Conservation (phyloP, 30 jellyfish, hydroid and myxozoan genomes). For the Pseudorhiza aurosa region DNA sequence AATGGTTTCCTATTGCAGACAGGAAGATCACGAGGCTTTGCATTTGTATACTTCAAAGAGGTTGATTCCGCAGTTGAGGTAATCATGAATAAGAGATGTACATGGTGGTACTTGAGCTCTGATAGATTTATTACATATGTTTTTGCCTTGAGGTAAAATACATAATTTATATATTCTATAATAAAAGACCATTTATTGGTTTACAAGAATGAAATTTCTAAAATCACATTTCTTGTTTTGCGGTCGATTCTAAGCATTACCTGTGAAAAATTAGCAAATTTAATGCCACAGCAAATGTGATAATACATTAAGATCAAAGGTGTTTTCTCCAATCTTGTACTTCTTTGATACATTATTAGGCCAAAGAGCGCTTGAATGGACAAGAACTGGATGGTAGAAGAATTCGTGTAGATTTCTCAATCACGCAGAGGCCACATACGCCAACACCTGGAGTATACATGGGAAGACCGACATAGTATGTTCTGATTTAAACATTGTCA, state of each 20-base stretch:
- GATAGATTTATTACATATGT: too few relatives aligned
- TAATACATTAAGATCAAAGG: background rate
- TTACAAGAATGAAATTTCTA: too few relatives aligned
- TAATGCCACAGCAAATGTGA: background rate
- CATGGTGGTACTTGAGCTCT: too few relatives aligned
- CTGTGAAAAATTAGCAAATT: background rate
- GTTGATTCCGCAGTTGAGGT: constrained; percentile 93
- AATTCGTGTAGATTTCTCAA: constrained; percentile 98
- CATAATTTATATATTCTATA: too few relatives aligned
- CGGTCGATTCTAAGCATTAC: background rate
- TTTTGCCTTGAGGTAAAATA: too few relatives aligned
- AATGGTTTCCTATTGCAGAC: constrained; percentile 67
- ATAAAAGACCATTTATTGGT: too few relatives aligned
- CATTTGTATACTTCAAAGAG: constrained; percentile 88
- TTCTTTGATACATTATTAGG: too few relatives aligned
- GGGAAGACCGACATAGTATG: constrained; percentile 99
- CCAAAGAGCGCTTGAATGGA: constrained; percentile 96
- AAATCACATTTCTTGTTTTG: too few relatives aligned
- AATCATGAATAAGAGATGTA: too few relatives aligned
- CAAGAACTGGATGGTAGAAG: constrained; percentile 99
- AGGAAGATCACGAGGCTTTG: constrained; percentile 99
- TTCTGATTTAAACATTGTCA: too few relatives aligned
- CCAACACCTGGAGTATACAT: constrained; percentile 99
- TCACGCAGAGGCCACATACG: constrained; percentile 99
- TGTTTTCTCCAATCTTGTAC: background rate